Evolutionary conservation across 2,113 vertebrate species (phyloP).

Genomic region (Rhynchomys soricoides): DNA sequence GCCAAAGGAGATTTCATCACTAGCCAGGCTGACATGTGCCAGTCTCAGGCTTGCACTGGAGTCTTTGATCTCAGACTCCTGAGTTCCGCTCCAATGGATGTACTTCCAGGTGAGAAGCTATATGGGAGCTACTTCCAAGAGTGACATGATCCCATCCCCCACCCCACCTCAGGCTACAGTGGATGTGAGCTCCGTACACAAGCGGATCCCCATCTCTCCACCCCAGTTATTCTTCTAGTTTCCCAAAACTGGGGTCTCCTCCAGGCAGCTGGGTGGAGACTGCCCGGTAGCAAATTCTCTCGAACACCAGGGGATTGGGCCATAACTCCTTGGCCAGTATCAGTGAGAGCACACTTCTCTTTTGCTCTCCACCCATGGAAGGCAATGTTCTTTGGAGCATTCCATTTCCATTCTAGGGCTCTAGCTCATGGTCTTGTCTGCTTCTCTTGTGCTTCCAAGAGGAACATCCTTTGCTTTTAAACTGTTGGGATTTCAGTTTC

Average conservation of each 20-base stretch:
- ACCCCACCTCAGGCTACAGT: neutral
- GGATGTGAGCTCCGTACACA: neutral
- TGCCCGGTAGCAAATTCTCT: neutral
- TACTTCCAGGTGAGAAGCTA: neutral
- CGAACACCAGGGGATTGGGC: neutral
- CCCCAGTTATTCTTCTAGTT: neutral
- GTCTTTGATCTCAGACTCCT: neutral
- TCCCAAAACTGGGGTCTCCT: neutral
- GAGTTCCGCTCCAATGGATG: accelerated
- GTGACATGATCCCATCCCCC: neutral
- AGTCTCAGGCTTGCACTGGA: neutral
- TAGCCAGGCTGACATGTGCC: neutral
- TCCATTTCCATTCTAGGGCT: neutral
- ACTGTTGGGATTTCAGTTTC: constrained; percentile 42
- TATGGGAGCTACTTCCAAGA: neutral
- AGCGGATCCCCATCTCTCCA: neutral
- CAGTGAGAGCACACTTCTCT: neutral
- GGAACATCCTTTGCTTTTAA: constrained; percentile 60
- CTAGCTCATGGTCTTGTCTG: neutral
- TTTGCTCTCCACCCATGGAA: neutral
- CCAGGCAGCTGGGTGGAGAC: neutral
- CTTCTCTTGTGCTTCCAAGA: neutral
- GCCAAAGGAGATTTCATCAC: neutral
- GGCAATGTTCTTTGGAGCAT: accelerated
- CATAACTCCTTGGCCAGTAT: neutral